phyloP scores from a whole-genome alignment of 2,888 invertebrate genomes.

The Cataglyphis rosenhaueri region DNA sequence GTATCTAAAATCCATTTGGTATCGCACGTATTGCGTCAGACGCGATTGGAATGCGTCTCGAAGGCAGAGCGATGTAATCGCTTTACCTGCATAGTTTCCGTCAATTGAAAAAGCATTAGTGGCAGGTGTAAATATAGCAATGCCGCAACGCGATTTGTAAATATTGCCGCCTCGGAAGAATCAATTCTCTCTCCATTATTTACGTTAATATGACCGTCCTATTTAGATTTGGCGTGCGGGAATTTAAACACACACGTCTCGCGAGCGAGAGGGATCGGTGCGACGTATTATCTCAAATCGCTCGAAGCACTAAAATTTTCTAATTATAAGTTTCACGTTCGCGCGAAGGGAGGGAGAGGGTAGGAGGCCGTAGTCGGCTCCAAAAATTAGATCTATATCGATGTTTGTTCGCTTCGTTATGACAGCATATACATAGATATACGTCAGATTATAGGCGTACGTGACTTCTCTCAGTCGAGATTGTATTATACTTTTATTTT shows the following conservation, averaged over 20 bases:
- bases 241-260: conserved; percentile 28
- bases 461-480: not conserved
- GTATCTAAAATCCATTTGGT: conserved; percentile 36
- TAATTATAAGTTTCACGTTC: not conserved
- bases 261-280: not conserved
- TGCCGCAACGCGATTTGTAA: conserved; percentile 41
- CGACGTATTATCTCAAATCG: not conserved
- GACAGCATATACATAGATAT: not conserved
- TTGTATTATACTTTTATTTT: not conserved
- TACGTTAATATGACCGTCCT: not conserved
- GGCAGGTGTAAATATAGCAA: conserved; percentile 54
- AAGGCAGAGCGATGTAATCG: conserved; percentile 45
- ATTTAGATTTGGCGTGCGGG: conserved; percentile 20
- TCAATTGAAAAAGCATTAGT: conserved; percentile 36
- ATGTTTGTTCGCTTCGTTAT: not conserved
- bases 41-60: conserved; percentile 47
- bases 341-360: not conserved
- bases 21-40: conserved; percentile 44
- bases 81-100: conserved; percentile 43
- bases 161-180: conserved; percentile 38
- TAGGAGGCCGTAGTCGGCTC: not conserved
- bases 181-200: conserved; percentile 43
- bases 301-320: not conserved
- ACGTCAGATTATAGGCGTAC: conserved; percentile 1
- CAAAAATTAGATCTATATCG: not conserved